Percentiles rank a stretch among this genome's conserved stretches.
These are phyloP conservation scores for Rhynchophorus ferrugineus DNA, from an alignment of 1,140 invertebrate genomes.

Conservation along the genomic window DNA sequence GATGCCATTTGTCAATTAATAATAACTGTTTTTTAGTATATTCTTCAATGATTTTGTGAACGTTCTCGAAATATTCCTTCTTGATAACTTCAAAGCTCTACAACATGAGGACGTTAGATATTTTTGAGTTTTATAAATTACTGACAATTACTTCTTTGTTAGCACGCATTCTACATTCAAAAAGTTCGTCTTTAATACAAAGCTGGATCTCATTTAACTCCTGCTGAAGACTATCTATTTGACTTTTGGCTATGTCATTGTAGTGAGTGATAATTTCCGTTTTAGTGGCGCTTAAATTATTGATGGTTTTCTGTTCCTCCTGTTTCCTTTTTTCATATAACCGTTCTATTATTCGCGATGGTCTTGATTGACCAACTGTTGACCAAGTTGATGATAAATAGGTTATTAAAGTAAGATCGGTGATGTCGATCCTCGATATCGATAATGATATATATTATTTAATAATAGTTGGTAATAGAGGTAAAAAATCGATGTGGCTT, in stretches of 20 bases:
- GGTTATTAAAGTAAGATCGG: no score
- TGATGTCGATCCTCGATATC: no score
- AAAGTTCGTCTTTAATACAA: slow-evolving; percentile 10
- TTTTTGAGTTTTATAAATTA: background rate
- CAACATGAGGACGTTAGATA: background rate
- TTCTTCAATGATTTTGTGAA: background rate
- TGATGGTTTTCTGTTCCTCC: background rate
- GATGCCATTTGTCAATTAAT: slow-evolving; percentile 4
- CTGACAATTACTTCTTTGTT: slow-evolving; percentile 1
- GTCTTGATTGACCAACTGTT: slow-evolving; percentile 10
- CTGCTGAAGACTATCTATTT: slow-evolving; percentile 1
- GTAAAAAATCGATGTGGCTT: no score
- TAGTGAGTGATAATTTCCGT: slow-evolving; percentile 11
- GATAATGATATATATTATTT: no score
- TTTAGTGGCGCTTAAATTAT: background rate
- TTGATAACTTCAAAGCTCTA: background rate
- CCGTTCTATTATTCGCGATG: slow-evolving; percentile 7
- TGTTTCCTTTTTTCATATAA: slow-evolving; percentile 6
- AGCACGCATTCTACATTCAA: background rate
- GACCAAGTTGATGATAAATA: no score
- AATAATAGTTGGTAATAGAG: no score
- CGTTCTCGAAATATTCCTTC: background rate
- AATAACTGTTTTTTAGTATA: background rate
- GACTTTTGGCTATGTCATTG: background rate
- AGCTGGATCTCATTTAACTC: background rate